These are phyloP conservation scores for Rhabdornis inornatus DNA, from an alignment of 2,113 vertebrate genomes.

Conservation along the genomic window DNA sequence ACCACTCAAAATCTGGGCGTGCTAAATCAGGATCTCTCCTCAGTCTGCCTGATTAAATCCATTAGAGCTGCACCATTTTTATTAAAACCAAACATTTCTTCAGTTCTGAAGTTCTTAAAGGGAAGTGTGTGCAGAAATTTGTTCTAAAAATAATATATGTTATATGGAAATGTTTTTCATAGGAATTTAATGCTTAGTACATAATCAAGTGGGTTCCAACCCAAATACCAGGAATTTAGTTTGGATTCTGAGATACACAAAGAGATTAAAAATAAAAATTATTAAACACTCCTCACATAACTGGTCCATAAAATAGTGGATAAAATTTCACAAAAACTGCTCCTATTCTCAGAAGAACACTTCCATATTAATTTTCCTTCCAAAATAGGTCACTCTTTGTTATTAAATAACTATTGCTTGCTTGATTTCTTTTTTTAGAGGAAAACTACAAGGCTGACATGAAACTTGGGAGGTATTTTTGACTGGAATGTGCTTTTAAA, in stretches of 20 bases:
- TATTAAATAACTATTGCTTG: background rate
- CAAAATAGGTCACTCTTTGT: slow-evolving; percentile 34
- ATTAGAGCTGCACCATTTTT: background rate
- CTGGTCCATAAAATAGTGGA: background rate
- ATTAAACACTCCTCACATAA: background rate
- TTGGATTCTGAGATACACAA: background rate
- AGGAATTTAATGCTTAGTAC: background rate
- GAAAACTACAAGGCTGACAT: background rate
- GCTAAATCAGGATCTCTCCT: background rate
- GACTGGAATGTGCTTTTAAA: slow-evolving; percentile 20
- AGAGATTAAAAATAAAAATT: background rate
- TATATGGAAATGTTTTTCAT: background rate
- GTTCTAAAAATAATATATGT: background rate
- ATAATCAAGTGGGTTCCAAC: background rate
- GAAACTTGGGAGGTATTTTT: slow-evolving; percentile 28
- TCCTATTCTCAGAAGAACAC: background rate
- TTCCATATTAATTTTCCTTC: slow-evolving; percentile 2
- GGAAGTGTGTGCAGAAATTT: background rate
- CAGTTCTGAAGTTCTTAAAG: background rate
- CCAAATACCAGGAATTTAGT: background rate
- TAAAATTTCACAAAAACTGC: background rate
- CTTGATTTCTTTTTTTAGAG: slow-evolving; percentile 28
- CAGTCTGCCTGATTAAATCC: background rate
- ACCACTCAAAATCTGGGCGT: background rate
- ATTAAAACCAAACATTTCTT: background rate